Conservation (phyloP, 2,888 invertebrate species). For the Xestobium rufovillosum region DNA sequence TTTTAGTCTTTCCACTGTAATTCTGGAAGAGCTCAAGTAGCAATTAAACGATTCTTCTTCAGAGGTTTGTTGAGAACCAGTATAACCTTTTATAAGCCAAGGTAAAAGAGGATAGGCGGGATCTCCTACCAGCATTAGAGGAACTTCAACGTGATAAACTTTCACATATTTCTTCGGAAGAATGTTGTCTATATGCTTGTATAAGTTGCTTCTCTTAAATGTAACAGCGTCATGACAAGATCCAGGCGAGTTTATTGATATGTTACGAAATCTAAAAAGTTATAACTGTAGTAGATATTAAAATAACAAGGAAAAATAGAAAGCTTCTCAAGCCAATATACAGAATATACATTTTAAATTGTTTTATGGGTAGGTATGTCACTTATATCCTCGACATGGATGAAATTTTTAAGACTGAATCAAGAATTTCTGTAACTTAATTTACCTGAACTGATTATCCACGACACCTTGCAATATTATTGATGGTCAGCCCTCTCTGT, state of each 20-base stretch:
- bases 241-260: conserved; percentile 4
- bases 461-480: too few relatives aligned
- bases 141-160: conserved; percentile 17
- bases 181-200: conserved; percentile 7
- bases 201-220: conserved; percentile 5
- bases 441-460: too few relatives aligned
- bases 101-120: conserved; percentile 23
- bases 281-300: too few relatives aligned
- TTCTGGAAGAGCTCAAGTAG: conserved; percentile 16
- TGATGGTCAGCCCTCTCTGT: too few relatives aligned
- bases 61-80: conserved; percentile 14
- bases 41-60: conserved; percentile 23
- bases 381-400: too few relatives aligned
- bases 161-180: conserved; percentile 10
- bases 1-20: conserved; percentile 22
- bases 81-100: conserved; percentile 22
- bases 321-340: too few relatives aligned
- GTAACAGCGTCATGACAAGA: conserved; percentile 9
- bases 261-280: too few relatives aligned
- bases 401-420: too few relatives aligned
- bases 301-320: too few relatives aligned
- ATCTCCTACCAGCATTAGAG: conserved; percentile 20
- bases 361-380: too few relatives aligned
- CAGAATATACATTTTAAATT: too few relatives aligned
- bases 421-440: too few relatives aligned